Evolutionary conservation across 2,888 invertebrate genomes (phyloP).

Genomic region (Cryptocephalus primarius): DNA sequence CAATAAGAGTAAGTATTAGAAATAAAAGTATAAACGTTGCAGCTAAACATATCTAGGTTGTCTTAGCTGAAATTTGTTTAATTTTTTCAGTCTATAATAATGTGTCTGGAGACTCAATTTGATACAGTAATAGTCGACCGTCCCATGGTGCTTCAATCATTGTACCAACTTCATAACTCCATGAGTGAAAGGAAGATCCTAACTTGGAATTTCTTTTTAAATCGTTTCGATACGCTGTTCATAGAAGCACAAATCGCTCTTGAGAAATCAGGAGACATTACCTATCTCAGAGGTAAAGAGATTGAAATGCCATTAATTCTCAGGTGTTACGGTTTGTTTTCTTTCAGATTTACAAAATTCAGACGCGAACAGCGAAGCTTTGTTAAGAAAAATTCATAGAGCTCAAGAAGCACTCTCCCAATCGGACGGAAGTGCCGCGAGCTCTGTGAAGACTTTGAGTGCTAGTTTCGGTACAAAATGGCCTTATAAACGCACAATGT

Average conservation of each 20-base stretch:
- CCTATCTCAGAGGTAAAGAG: constrained; percentile 63
- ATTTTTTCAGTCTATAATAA: constrained; percentile 60
- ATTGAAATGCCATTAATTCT: not conserved
- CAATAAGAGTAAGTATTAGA: constrained; percentile 56
- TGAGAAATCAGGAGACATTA: constrained; percentile 74
- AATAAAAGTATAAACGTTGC: not conserved
- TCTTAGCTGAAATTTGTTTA: not conserved
- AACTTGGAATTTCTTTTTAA: constrained; percentile 96
- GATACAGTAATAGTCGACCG: constrained; percentile 94
- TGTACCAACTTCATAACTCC: constrained; percentile 90
- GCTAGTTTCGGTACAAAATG: constrained; percentile 86
- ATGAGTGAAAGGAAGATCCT: constrained; percentile 82
- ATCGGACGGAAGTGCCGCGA: constrained; percentile 52
- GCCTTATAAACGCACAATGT: constrained; percentile 91
- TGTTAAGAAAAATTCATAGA: constrained; percentile 75
- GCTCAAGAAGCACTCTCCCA: constrained; percentile 80
- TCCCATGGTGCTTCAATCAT: constrained; percentile 89
- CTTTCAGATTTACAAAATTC: constrained; percentile 74
- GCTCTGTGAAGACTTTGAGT: constrained; percentile 64
- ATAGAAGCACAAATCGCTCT: constrained; percentile 91
- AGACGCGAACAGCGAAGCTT: constrained; percentile 76
- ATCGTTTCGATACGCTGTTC: constrained; percentile 89
- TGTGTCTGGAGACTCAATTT: constrained; percentile 96
- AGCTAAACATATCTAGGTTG: not conserved
- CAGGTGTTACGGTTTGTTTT: not conserved